Evolutionary conservation across 53 echinoderm and acorn worm species (phyloP).

Genomic region (Apostichopus leukothele): DNA sequence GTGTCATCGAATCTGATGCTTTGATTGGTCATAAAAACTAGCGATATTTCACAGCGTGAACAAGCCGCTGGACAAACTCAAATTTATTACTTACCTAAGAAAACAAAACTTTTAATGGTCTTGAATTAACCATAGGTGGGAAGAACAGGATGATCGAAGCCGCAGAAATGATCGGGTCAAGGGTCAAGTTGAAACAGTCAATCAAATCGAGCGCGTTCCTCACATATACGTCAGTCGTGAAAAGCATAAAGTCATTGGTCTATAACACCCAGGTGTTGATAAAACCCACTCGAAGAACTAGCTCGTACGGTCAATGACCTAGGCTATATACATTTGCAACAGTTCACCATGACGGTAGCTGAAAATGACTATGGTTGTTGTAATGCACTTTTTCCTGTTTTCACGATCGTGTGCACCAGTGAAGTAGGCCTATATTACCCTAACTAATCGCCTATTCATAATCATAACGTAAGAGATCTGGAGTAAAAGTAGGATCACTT

Average conservation of each 20-base stretch:
- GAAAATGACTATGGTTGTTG: too few species aligned
- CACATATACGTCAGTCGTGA: not conserved
- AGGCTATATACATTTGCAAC: not conserved
- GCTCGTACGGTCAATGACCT: not conserved
- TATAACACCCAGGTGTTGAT: not conserved
- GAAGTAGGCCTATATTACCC: too few species aligned
- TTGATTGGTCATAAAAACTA: conserved; percentile 18
- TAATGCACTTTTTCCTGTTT: too few species aligned
- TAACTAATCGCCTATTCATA: too few species aligned
- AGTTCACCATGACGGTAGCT: too few species aligned
- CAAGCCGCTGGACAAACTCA: conserved; percentile 25
- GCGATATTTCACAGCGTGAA: conserved; percentile 13
- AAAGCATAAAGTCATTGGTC: too few species aligned
- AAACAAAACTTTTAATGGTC: conserved; percentile 31
- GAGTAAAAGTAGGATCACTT: too few species aligned
- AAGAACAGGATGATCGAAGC: conserved; percentile 1
- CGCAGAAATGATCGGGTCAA: not conserved
- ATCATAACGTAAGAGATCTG: too few species aligned
- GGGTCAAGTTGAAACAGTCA: conserved; percentile 26
- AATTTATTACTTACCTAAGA: conserved; percentile 34
- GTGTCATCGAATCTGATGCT: not conserved
- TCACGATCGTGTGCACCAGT: too few species aligned
- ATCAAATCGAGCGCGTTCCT: not conserved
- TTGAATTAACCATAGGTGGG: conserved; percentile 29
- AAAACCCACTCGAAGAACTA: not conserved